These are phyloP conservation scores for Meganola albula DNA, from an alignment of 2,888 invertebrate species.

Conservation along the genomic window DNA sequence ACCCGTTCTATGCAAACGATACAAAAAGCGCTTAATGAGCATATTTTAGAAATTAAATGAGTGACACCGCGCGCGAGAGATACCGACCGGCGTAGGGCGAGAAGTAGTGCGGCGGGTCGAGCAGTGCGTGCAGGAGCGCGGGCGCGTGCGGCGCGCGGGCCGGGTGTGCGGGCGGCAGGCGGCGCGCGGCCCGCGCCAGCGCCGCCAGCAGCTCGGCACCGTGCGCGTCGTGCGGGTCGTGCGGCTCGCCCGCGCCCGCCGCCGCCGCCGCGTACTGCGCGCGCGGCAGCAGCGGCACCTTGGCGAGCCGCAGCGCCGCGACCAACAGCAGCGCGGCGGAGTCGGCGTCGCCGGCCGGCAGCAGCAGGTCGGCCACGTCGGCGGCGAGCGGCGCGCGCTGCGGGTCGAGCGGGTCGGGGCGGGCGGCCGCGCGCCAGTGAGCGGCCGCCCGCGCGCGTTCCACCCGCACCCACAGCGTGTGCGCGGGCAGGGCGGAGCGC, in stretches of 20 bases:
- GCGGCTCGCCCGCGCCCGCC: constrained; percentile 14
- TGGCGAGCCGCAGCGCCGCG: constrained; percentile 68
- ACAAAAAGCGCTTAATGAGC: too few species aligned
- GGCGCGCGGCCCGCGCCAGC: constrained; percentile 30
- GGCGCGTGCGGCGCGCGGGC: constrained; percentile 15
- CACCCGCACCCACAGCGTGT: constrained; percentile 85
- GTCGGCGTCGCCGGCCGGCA: constrained; percentile 76
- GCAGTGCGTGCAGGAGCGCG: constrained; percentile 32
- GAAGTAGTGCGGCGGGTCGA: constrained; percentile 57
- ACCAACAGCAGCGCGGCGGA: constrained; percentile 78
- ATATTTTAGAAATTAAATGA: too few species aligned
- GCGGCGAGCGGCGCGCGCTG: constrained; percentile 80
- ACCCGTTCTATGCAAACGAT: too few species aligned
- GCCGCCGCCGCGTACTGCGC: constrained; percentile 19
- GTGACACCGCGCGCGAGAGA: too few species aligned
- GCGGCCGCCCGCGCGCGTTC: constrained; percentile 85
- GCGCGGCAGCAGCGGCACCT: constrained; percentile 38
- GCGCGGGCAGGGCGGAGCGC: constrained; percentile 81
- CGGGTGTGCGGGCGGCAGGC: constrained; percentile 33
- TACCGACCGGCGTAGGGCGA: too few species aligned
- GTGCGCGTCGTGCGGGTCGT: constrained; percentile 21
- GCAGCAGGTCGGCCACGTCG: constrained; percentile 84
- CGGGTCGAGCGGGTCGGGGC: constrained; percentile 74
- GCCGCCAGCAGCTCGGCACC: constrained; percentile 29
- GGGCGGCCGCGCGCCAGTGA: constrained; percentile 83